Conservation (phyloP, 2,113 vertebrate species). For the Apeltes quadracus region DNA sequence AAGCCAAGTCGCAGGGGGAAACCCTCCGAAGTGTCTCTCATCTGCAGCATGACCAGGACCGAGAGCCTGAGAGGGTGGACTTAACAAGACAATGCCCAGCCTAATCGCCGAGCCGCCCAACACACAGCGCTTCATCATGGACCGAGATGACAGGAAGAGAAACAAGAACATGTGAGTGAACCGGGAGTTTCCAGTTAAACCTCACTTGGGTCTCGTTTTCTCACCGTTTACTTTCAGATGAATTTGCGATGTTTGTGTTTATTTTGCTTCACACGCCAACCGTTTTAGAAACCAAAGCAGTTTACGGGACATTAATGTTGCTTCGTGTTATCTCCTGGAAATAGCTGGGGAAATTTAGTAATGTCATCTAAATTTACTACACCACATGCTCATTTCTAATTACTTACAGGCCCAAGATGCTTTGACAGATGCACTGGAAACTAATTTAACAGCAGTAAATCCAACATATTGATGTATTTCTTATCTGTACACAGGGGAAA, state of each 20-base stretch:
- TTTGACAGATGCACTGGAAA: slow-evolving; percentile 60
- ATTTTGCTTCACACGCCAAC: neutral
- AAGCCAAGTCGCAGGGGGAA: slow-evolving; percentile 45
- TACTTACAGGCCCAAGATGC: slow-evolving; percentile 70
- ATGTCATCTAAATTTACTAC: slow-evolving; percentile 1
- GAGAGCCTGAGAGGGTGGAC: slow-evolving; percentile 61
- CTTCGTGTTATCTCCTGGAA: slow-evolving; percentile 30
- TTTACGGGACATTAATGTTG: neutral
- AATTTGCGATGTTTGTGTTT: neutral
- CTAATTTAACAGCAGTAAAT: slow-evolving; percentile 69
- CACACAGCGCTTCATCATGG: slow-evolving; percentile 80
- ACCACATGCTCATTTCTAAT: slow-evolving; percentile 51
- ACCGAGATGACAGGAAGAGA: slow-evolving; percentile 79
- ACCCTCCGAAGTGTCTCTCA: slow-evolving; percentile 70
- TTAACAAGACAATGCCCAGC: slow-evolving; percentile 84
- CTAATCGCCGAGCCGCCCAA: slow-evolving; percentile 70
- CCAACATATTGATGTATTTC: slow-evolving; percentile 45
- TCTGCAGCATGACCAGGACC: slow-evolving; percentile 73
- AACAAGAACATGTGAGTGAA: slow-evolving; percentile 81
- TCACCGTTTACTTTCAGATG: neutral
- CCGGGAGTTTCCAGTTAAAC: neutral
- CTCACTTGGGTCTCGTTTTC: neutral
- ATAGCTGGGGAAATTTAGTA: neutral
- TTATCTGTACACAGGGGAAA: slow-evolving; percentile 78
- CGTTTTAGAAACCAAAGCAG: neutral